phyloP scores from a whole-genome alignment of 2,888 invertebrate species.

The Dysmachus trigonus region DNA sequence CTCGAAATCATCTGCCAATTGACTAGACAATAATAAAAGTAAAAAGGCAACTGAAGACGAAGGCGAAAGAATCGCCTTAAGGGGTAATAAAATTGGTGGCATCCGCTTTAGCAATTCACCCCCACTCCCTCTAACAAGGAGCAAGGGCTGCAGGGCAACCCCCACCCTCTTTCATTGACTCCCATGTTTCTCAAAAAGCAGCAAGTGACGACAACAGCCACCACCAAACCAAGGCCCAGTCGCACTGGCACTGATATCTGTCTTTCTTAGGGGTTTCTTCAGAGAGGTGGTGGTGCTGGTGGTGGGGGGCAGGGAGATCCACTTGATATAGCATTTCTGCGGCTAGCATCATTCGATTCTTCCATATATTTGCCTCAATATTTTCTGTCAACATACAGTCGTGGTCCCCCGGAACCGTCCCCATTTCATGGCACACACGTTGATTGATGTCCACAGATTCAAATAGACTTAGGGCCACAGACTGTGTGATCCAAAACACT shows the following conservation, averaged over 20 bases:
- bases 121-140: neutral
- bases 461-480: slow-evolving; percentile 12
- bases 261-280: neutral
- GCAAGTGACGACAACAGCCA: neutral
- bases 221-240: neutral
- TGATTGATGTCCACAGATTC: slow-evolving; percentile 42
- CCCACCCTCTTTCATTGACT: neutral
- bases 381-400: slow-evolving; percentile 15
- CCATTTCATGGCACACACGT: slow-evolving; percentile 7
- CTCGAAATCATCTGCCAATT: slow-evolving; percentile 33
- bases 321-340: slow-evolving; percentile 31
- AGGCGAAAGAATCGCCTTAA: slow-evolving; percentile 42
- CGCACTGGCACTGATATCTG: neutral
- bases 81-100: slow-evolving; percentile 41
- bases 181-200: neutral
- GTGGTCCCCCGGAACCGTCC: neutral
- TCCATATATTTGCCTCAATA: slow-evolving; percentile 17
- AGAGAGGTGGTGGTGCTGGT: neutral
- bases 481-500: slow-evolving; percentile 29
- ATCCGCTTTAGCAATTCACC: slow-evolving; percentile 26
- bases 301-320: neutral
- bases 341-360: slow-evolving; percentile 33
- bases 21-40: slow-evolving; percentile 25
- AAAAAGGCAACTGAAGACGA: neutral
- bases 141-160: neutral